Evolutionary conservation across 2,888 invertebrate genomes (phyloP).

Genomic region (Danaus chrysippus): DNA sequence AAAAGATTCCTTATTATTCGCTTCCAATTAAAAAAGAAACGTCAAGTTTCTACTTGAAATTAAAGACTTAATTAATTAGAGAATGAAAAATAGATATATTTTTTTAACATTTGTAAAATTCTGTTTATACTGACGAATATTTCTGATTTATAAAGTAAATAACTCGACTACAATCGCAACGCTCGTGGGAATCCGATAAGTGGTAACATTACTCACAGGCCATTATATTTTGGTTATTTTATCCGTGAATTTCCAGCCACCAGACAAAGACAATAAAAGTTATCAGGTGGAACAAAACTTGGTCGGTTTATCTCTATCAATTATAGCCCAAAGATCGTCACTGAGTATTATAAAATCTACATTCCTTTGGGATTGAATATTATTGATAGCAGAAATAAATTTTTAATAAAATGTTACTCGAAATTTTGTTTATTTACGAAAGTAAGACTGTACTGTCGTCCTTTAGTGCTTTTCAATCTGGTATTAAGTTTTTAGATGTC

Average conservation of each 20-base stretch:
- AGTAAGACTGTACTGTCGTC: not conserved
- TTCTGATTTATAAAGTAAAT: no score
- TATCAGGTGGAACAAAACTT: slow-evolving; percentile 7
- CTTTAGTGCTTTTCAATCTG: not conserved
- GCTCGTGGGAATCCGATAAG: no score
- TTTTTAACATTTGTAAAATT: no score
- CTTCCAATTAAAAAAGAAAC: no score
- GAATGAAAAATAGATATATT: no score
- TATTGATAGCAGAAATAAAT: not conserved
- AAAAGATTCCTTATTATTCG: no score
- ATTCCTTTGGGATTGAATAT: not conserved
- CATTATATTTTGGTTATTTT: not conserved
- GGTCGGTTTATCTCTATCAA: slow-evolving; percentile 3
- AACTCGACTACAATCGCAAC: no score
- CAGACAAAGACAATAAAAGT: slow-evolving; percentile 10
- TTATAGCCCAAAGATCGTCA: not conserved
- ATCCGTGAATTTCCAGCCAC: not conserved
- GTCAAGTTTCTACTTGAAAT: no score
- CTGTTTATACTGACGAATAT: no score
- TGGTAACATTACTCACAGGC: no score
- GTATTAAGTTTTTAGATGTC: not conserved
- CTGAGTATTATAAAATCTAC: not conserved
- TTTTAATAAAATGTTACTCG: not conserved
- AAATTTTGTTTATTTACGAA: not conserved
- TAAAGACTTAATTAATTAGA: no score